These are phyloP conservation scores for Sorex maritimensis DNA, from an alignment of 2,797 vertebrate species.

Conservation along the genomic window DNA sequence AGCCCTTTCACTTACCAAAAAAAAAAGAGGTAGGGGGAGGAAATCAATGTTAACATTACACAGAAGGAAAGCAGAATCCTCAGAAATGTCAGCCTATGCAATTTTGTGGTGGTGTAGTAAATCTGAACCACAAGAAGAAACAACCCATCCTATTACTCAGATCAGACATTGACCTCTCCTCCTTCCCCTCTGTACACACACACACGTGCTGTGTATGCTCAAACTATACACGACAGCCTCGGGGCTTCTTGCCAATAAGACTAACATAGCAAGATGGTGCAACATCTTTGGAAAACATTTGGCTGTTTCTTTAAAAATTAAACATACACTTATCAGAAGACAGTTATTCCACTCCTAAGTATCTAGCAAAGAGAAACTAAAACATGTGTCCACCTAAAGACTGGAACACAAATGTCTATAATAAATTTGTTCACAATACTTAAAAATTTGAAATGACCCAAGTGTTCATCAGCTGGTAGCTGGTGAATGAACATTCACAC, in stretches of 20 bases:
- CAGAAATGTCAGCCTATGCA: background rate
- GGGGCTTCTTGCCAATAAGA: background rate
- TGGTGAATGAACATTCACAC: background rate
- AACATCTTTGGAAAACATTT: background rate
- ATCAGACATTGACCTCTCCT: too few relatives aligned
- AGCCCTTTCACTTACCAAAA: background rate
- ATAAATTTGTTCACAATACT: background rate
- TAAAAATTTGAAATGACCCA: background rate
- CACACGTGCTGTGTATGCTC: background rate
- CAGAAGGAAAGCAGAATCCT: background rate
- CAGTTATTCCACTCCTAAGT: background rate
- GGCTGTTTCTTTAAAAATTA: slow-evolving; percentile 56
- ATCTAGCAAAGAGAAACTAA: slow-evolving; percentile 38
- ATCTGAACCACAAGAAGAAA: background rate
- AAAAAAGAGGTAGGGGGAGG: background rate
- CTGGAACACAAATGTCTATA: background rate
- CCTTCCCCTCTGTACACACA: background rate
- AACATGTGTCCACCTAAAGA: background rate
- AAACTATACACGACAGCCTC: background rate
- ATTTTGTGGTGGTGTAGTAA: background rate
- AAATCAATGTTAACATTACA: background rate
- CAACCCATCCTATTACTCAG: background rate
- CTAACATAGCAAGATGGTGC: background rate
- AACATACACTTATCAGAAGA: background rate
- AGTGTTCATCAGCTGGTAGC: background rate